Evolutionary conservation across 2,888 invertebrate species (phyloP).

Genomic region (Deilephila elpenor): DNA sequence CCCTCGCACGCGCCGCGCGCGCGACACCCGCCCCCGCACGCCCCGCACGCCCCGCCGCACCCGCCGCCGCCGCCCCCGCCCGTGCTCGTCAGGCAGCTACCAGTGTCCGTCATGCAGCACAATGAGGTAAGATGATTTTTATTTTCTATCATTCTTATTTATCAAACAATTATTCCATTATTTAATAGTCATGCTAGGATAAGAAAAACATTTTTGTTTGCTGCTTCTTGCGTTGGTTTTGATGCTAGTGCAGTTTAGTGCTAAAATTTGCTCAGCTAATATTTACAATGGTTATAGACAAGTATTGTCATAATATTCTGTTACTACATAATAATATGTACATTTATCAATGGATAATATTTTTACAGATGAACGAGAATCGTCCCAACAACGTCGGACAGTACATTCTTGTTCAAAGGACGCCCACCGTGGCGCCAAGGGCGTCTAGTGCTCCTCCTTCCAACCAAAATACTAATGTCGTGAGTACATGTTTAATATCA

Average conservation of each 20-base stretch:
- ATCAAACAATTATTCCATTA: background rate
- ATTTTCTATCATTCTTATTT: background rate
- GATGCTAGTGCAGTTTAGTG: too few relatives aligned
- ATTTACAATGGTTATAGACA: too few relatives aligned
- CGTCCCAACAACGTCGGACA: constrained; percentile 88
- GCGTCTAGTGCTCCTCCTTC: constrained; percentile 94
- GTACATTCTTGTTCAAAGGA: constrained; percentile 92
- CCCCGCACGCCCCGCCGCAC: constrained; percentile 42
- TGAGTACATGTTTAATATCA: constrained; percentile 48
- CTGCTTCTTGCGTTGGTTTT: too few relatives aligned
- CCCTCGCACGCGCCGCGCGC: constrained; percentile 71
- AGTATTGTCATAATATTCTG: too few relatives aligned
- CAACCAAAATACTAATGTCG: constrained; percentile 83
- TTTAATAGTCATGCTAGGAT: too few relatives aligned
- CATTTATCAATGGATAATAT: background rate
- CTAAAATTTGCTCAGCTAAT: too few relatives aligned
- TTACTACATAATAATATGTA: too few relatives aligned
- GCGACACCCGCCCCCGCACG: constrained; percentile 47
- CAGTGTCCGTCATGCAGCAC: constrained; percentile 84
- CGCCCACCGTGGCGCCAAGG: constrained; percentile 89
- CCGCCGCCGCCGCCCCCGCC: constrained; percentile 78
- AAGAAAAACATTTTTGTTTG: too few relatives aligned
- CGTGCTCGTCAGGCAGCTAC: constrained; percentile 81
- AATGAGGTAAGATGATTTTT: constrained; percentile 60
- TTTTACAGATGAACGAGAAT: constrained; percentile 85